Percentiles rank a stretch among this genome's conserved stretches.
These are phyloP conservation scores for Drosophila bocqueti DNA, from an alignment of 1,140 invertebrate species.

Conservation along the genomic window DNA sequence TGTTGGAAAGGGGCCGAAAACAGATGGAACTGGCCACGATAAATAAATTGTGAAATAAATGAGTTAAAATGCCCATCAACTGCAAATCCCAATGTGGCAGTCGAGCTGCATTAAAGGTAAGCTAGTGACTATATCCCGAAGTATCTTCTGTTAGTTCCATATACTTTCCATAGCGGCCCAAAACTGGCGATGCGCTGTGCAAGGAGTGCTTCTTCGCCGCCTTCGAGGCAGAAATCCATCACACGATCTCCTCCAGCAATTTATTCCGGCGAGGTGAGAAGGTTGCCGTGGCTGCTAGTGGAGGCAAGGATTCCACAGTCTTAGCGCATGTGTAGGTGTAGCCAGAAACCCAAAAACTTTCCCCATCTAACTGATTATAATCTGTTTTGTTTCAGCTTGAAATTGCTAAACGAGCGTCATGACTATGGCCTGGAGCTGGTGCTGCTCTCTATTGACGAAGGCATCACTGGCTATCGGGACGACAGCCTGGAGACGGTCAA, in stretches of 20 bases:
- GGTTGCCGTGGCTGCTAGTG: constrained; percentile 98
- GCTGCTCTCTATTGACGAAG: constrained; percentile 99
- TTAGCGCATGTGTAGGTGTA: constrained; percentile 91
- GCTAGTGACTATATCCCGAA: background rate
- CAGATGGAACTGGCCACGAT: background rate
- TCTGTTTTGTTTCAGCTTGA: constrained; percentile 86
- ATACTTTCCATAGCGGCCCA: constrained; percentile 89
- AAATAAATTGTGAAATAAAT: constrained; percentile 8
- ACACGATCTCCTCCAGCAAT: constrained; percentile 94
- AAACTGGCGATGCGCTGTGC: constrained; percentile 96
- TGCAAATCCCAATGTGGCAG: constrained; percentile 90
- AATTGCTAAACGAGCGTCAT: constrained; percentile 95
- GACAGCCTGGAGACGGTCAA: constrained; percentile 99
- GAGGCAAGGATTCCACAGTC: constrained; percentile 99
- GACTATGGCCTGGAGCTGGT: constrained; percentile 96
- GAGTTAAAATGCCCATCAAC: constrained; percentile 87
- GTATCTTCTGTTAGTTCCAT: constrained; percentile 2
- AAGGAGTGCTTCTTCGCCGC: constrained; percentile 97
- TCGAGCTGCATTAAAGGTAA: constrained; percentile 90
- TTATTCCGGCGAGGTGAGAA: constrained; percentile 95
- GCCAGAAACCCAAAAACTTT: no score
- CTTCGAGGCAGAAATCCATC: constrained; percentile 98
- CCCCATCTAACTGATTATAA: background rate
- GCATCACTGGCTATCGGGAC: constrained; percentile 99
- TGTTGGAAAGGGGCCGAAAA: background rate